Percentiles rank a stretch among this genome's conserved stretches.
Evolutionary conservation across 1,140 invertebrate genomes (phyloP).

Genomic region (Oryzaephilus surinamensis): DNA sequence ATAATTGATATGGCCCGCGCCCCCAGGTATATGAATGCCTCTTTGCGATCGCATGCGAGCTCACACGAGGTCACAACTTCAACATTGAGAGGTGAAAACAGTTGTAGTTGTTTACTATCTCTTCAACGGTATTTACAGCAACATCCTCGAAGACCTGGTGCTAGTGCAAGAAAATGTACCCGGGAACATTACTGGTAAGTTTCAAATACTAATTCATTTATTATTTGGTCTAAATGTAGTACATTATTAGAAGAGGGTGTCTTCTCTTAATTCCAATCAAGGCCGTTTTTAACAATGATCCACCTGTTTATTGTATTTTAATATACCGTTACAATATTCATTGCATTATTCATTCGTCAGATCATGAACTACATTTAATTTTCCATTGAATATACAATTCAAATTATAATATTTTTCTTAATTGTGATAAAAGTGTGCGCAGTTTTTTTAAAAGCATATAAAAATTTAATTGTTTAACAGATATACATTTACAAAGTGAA

Average conservation of each 20-base stretch:
- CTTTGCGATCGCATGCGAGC: conserved; percentile 14
- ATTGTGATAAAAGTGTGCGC: too few relatives aligned
- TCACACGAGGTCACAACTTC: conserved; percentile 17
- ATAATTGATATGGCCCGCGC: conserved; percentile 11
- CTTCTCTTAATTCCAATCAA: not conserved
- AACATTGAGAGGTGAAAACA: conserved; percentile 15
- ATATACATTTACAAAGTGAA: too few relatives aligned
- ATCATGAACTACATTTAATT: too few relatives aligned
- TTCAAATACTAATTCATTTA: not conserved
- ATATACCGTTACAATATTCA: too few relatives aligned
- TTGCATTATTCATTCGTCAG: too few relatives aligned
- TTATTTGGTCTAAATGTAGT: conserved; percentile 1
- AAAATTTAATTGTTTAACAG: too few relatives aligned
- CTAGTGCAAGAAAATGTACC: not conserved
- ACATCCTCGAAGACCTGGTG: conserved; percentile 10
- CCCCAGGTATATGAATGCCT: conserved; percentile 13
- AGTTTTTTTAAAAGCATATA: too few relatives aligned
- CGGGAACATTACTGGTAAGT: not conserved
- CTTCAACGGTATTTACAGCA: conserved; percentile 6
- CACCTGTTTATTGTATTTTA: not conserved
- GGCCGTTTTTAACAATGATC: conserved; percentile 1
- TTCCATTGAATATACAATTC: too few relatives aligned
- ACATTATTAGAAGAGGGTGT: not conserved
- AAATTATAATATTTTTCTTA: too few relatives aligned
- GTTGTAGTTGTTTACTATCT: conserved; percentile 23